Base-by-base conservation (phyloP, 2,113 vertebrate species). In the Lates calcarifer region DNA sequence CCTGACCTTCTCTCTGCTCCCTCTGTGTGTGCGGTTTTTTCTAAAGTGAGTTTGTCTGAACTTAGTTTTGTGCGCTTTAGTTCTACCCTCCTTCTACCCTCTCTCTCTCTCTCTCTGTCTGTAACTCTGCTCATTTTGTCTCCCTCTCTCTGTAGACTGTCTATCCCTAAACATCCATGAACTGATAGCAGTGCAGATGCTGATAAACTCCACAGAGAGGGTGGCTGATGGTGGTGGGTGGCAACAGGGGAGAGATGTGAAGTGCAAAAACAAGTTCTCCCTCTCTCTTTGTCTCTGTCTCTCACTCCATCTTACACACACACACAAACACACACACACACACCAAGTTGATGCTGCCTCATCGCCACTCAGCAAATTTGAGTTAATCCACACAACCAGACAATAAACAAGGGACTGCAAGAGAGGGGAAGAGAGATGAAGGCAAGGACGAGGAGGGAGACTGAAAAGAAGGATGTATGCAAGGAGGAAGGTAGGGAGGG, bases 1-100 rank as follows among this genome's bases (percentile, higher is more conserved):
- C 65, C 69, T 90, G 92, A 92, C 92, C 90, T 94, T 93, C 89
- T 85, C 75, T 71, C 64, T 77, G 74, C 82, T 88, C 83, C 80
- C 58, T 22, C 20, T 73, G 35, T 74, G 49, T 79, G 29, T 70
- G 76, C 49, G 47, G 80, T 29, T 57, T 67, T 89, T 78, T 81
- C 31, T 66, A 35, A 35, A 77, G 77, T 65, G 60, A 74, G 84
- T 90, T 88, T 71, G 84, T 72, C 73, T 86, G 74, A 90, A 90
- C 82, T 90, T 74, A 67, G 71, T 84, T 92, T 90, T 55, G 72
- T 77, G 43, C 79, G 75, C 77, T 85, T 78, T 70, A 70, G 81
- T 78, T 71, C 18, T 47, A 31, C 24, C 26, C 80, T 63, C 47
- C 26, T 33, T 51, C 62, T 43, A 18, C 17, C 61, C 33, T 37